phyloP scores from a whole-genome alignment of 2,888 invertebrate species.

The Plutella xylostella region DNA sequence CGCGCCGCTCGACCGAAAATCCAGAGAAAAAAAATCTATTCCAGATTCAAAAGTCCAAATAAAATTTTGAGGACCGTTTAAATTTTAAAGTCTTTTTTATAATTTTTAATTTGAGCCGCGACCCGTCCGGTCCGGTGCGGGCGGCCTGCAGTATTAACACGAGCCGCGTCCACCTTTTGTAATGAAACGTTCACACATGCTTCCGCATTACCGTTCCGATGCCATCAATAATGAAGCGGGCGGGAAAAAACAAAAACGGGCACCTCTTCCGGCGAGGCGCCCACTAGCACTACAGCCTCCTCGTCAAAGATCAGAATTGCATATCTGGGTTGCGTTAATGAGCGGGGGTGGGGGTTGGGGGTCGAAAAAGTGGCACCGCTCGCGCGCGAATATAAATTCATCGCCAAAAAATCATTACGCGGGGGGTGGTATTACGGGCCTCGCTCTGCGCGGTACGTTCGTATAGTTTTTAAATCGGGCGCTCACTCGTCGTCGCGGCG shows the following conservation, averaged over 20 bases:
- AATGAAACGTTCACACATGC: constrained; percentile 71
- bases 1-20: constrained; percentile 16
- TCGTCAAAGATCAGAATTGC: constrained; percentile 76
- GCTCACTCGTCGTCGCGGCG: constrained; percentile 61
- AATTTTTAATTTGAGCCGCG: constrained; percentile 41
- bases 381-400: constrained; percentile 80
- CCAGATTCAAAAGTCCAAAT: neutral
- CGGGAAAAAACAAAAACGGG: constrained; percentile 68
- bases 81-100: constrained; percentile 29
- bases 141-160: constrained; percentile 68
- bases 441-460: constrained; percentile 60
- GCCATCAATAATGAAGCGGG: constrained; percentile 72
- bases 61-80: constrained; percentile 32
- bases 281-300: constrained; percentile 70
- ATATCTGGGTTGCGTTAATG: constrained; percentile 76
- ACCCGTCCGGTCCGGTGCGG: constrained; percentile 66
- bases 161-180: constrained; percentile 68
- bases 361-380: constrained; percentile 71
- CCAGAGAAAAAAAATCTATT: constrained; percentile 23
- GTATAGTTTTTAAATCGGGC: constrained; percentile 69
- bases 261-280: constrained; percentile 66
- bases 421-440: constrained; percentile 78
- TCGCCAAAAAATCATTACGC: constrained; percentile 91
- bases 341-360: constrained; percentile 62
- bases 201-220: constrained; percentile 70